phyloP scores from a whole-genome alignment of 2,113 vertebrate genomes.

The Dipodomys merriami region DNA sequence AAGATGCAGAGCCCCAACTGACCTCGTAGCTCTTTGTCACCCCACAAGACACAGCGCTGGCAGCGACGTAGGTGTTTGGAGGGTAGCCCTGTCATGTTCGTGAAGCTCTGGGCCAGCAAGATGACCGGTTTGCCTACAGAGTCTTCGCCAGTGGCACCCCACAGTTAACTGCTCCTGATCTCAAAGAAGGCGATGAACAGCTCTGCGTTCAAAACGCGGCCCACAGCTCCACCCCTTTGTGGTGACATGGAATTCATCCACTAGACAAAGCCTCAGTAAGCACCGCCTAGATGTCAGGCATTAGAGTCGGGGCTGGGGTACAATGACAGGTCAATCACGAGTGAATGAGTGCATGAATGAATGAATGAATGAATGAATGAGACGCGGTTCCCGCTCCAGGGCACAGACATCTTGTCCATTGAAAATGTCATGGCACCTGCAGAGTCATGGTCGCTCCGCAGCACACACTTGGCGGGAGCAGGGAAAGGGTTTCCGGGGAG shows the following conservation, averaged over 20 bases:
- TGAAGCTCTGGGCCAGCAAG: background rate
- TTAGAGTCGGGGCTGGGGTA: background rate
- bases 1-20: background rate
- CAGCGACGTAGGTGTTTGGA: no score
- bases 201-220: background rate
- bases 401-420: background rate
- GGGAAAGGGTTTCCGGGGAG: background rate
- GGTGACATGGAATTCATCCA: background rate
- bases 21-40: background rate
- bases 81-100: background rate
- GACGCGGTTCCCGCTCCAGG: background rate
- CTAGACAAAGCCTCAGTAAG: background rate
- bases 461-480: background rate
- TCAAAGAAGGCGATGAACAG: slow-evolving; percentile 37
- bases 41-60: background rate
- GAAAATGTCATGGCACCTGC: background rate
- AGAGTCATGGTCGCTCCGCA: background rate
- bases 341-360: background rate
- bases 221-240: no score
- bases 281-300: background rate
- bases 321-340: background rate
- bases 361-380: background rate
- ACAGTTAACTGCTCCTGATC: background rate
- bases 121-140: background rate
- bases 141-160: background rate